phyloP scores from a whole-genome alignment of 2,797 vertebrate genomes.

The Sebastes matsubarae region DNA sequence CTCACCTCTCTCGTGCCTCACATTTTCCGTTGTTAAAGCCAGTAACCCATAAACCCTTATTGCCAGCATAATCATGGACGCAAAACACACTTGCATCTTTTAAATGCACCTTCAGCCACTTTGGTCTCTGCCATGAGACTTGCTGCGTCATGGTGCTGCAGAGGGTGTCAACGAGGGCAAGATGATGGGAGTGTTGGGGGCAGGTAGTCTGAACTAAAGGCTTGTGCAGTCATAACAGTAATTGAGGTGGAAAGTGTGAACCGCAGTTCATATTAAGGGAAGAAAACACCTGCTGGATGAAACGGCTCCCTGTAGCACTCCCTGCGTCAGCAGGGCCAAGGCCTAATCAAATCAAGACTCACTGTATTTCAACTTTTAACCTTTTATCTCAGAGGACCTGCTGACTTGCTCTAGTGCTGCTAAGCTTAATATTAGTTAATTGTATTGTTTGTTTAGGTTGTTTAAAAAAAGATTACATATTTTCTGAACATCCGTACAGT shows the following conservation, averaged over 20 bases:
- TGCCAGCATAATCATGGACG: conserved; percentile 44
- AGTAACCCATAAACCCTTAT: conserved; percentile 66
- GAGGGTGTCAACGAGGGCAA: conserved; percentile 29
- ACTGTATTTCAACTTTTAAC: conserved; percentile 23
- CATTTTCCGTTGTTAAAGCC: conserved; percentile 76
- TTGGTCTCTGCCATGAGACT: conserved; percentile 33
- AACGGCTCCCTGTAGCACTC: conserved; percentile 23
- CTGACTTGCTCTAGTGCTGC: neutral
- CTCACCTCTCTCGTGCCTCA: conserved; percentile 65
- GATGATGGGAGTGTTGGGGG: conserved; percentile 16
- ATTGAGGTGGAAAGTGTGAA: conserved; percentile 58
- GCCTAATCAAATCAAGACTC: conserved; percentile 32
- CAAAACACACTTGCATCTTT: conserved; percentile 44
- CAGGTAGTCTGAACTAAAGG: conserved; percentile 8
- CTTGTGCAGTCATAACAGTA: conserved; percentile 42
- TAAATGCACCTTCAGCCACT: conserved; percentile 62
- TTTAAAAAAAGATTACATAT: neutral
- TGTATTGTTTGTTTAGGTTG: neutral
- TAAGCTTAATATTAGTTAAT: neutral
- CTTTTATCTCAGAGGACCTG: conserved; percentile 10
- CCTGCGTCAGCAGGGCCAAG: conserved; percentile 34
- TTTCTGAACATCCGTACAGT: neutral
- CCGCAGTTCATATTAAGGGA: conserved; percentile 17
- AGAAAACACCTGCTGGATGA: conserved; percentile 51
- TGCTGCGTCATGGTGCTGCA: conserved; percentile 64